These are phyloP conservation scores for Trichosurus vulpecula DNA, from an alignment of 2,797 vertebrate genomes.

Conservation along the genomic window DNA sequence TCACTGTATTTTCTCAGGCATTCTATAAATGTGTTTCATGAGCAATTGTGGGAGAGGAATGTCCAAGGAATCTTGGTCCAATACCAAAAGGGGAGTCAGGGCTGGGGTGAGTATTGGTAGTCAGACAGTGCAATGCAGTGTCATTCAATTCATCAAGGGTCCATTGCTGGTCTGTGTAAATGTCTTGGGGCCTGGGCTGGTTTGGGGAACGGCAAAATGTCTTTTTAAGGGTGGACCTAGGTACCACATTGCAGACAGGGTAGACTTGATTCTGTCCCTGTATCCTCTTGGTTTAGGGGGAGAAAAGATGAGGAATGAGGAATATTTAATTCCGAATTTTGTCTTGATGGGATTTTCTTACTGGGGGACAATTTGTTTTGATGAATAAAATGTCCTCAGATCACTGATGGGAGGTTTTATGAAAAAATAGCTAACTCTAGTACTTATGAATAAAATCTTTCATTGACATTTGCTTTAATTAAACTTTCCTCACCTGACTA, in stretches of 20 bases:
- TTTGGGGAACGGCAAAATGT: not conserved
- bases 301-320: not conserved
- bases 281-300: not conserved
- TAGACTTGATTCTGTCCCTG: not conserved
- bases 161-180: not conserved
- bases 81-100: not conserved
- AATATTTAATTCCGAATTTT: slow-evolving; percentile 42
- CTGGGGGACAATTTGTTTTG: slow-evolving; percentile 24
- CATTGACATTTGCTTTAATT: slow-evolving; percentile 60
- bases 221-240: not conserved
- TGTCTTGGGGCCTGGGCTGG: not conserved
- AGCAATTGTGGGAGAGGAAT: not conserved
- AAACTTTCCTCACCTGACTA: slow-evolving; percentile 71
- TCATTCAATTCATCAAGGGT: not conserved
- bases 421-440: slow-evolving; percentile 64
- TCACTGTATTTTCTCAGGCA: slow-evolving; percentile 20
- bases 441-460: not conserved
- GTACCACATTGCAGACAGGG: not conserved
- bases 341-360: slow-evolving; percentile 22
- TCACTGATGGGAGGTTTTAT: slow-evolving; percentile 57
- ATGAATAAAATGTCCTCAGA: slow-evolving; percentile 32
- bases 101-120: not conserved
- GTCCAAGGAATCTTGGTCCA: not conserved
- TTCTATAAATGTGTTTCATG: slow-evolving; percentile 23
- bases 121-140: not conserved